Percentiles rank a stretch among this genome's conserved stretches.
Evolutionary conservation across 2,888 invertebrate species (phyloP).

Genomic region (Anodontia alba): DNA sequence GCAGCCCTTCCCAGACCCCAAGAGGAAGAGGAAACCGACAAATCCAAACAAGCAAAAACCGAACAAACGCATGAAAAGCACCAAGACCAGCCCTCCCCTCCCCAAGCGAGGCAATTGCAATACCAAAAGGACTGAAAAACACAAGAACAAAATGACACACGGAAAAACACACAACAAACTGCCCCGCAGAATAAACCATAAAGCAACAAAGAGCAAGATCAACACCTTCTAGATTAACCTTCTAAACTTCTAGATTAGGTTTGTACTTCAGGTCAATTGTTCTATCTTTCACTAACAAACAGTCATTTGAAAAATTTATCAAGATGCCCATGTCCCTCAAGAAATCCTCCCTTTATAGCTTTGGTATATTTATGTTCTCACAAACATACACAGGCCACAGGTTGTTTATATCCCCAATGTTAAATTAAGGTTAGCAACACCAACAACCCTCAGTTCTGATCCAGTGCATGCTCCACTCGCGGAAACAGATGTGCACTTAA

Average conservation of each 20-base stretch:
- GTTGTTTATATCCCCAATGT: background rate
- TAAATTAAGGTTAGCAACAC: slow-evolving; percentile 2
- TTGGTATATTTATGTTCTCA: slow-evolving; percentile 5
- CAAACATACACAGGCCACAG: slow-evolving; percentile 17
- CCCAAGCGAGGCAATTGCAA: too few species aligned
- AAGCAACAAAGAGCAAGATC: too few species aligned
- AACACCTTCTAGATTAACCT: too few species aligned
- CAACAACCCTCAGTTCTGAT: slow-evolving; percentile 12
- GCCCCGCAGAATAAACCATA: too few species aligned
- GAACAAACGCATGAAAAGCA: too few species aligned
- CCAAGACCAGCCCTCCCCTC: too few species aligned
- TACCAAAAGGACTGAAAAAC: too few species aligned
- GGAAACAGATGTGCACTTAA: background rate
- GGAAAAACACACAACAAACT: too few species aligned
- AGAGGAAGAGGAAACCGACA: too few species aligned
- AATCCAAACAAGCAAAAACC: too few species aligned
- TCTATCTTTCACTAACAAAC: background rate
- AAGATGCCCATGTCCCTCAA: slow-evolving; percentile 8
- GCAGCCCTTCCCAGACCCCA: too few species aligned
- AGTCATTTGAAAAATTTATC: slow-evolving; percentile 18
- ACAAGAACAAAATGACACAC: too few species aligned
- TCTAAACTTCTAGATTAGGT: slow-evolving; percentile 3
- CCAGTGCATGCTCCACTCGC: background rate
- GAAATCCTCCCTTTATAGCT: slow-evolving; percentile 18
- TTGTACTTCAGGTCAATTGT: slow-evolving; percentile 3